A percentile compares a stretch with the other conserved stretches of the same genome.
Conservation (phyloP, 1,140 invertebrate genomes). For the Drosophila oshimai region DNA sequence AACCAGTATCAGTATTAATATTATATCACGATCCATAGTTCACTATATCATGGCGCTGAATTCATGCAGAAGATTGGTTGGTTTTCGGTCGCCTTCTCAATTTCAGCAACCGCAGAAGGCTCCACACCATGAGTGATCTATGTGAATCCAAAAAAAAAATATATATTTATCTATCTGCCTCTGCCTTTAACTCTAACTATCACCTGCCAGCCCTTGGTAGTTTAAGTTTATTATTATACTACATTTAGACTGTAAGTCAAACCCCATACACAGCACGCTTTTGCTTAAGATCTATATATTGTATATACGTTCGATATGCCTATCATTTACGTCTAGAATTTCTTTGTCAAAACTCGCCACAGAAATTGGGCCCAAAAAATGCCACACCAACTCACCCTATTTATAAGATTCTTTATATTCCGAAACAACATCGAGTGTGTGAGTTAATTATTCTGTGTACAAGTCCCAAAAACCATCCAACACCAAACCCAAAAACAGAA, state of each 20-base stretch:
- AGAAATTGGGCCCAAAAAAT: conserved; percentile 1
- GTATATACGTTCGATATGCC: conserved; percentile 51
- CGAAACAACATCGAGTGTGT: conserved; percentile 26
- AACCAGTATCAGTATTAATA: conserved; percentile 38
- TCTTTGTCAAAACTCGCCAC: conserved; percentile 35
- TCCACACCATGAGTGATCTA: conserved; percentile 69
- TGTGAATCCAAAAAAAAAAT: conserved; percentile 16
- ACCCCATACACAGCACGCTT: conserved; percentile 61
- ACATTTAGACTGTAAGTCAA: conserved; percentile 36
- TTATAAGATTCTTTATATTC: conserved; percentile 26
- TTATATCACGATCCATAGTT: conserved; percentile 25
- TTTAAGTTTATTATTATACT: conserved; percentile 19
- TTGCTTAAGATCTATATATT: conserved; percentile 42
- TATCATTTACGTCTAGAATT: conserved; percentile 6
- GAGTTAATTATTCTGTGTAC: conserved; percentile 23
- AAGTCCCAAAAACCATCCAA: conserved; percentile 30
- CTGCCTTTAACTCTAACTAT: not conserved
- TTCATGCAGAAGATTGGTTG: conserved; percentile 83
- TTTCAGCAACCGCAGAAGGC: conserved; percentile 90
- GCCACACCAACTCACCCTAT: not conserved
- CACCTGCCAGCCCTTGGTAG: not conserved
- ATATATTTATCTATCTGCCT: conserved; percentile 2
- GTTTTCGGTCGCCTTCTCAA: conserved; percentile 90
- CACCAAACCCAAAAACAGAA: conserved; percentile 30
- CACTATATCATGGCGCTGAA: conserved; percentile 41